phyloP scores from a whole-genome alignment of 1,140 invertebrate species.

The Thaumatotibia leucotreta region DNA sequence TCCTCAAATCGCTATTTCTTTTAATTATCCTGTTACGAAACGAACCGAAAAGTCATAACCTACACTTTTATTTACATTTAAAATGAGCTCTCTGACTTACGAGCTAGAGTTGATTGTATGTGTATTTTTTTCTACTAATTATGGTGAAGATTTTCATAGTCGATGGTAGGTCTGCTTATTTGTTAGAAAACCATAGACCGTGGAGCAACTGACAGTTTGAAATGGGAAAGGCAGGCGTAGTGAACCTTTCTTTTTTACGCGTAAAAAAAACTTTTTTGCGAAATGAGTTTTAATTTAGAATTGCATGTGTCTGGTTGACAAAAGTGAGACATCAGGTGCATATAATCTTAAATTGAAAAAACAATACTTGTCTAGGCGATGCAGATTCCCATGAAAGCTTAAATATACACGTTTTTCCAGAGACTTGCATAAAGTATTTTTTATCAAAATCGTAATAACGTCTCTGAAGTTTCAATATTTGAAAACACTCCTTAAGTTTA shows the following conservation, averaged over 20 bases:
- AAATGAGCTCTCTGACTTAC: neutral
- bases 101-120: neutral
- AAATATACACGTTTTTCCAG: no score
- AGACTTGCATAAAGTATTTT: no score
- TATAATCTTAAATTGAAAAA: no score
- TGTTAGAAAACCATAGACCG: conserved; percentile 53
- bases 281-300: neutral
- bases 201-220: conserved; percentile 28
- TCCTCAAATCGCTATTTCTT: neutral
- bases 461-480: no score
- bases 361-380: no score
- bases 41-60: neutral
- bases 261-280: neutral
- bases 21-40: neutral
- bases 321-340: no score
- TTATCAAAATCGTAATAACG: no score
- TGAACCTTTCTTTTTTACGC: conserved; percentile 27
- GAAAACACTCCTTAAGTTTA: no score
- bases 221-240: conserved; percentile 31
- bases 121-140: conserved; percentile 34
- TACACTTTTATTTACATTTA: neutral
- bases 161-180: conserved; percentile 50
- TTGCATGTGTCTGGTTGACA: neutral
- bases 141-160: conserved; percentile 44
- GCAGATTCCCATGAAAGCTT: no score